phyloP scores from a whole-genome alignment of 2,888 invertebrate species.

The Desoria tigrina region DNA sequence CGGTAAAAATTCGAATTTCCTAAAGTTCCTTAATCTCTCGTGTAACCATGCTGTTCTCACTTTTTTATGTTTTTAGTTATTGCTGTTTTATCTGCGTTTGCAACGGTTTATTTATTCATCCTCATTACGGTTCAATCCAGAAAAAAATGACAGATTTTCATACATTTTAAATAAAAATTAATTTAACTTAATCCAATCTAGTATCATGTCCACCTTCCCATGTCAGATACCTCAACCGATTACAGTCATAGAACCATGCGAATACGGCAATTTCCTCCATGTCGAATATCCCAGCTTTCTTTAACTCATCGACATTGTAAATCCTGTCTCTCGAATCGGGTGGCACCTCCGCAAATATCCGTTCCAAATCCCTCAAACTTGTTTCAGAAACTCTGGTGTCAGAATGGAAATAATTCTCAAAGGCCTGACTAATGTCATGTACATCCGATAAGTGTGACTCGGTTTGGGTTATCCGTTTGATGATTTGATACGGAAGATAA shows the following conservation, averaged over 20 bases:
- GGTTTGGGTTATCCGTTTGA: slow-evolving; percentile 1
- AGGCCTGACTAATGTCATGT: not conserved
- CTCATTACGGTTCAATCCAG: no score
- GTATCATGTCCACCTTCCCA: slow-evolving; percentile 21
- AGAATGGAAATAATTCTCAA: not conserved
- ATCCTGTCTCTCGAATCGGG: not conserved
- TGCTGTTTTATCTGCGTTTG: no score
- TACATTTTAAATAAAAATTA: no score
- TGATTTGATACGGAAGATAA: slow-evolving; percentile 15
- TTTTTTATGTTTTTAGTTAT: no score
- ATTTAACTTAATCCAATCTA: not conserved
- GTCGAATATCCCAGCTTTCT: not conserved
- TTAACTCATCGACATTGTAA: not conserved
- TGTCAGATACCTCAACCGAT: slow-evolving; percentile 10
- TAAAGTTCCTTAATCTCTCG: no score
- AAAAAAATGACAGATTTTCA: no score
- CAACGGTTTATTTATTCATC: no score
- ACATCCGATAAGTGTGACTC: not conserved
- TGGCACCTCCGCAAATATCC: not conserved
- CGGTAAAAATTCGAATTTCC: no score
- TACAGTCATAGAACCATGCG: slow-evolving; percentile 26
- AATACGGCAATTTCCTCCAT: slow-evolving; percentile 11
- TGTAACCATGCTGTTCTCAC: no score
- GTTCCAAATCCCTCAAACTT: not conserved
- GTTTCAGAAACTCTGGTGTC: not conserved